A percentile compares a stretch with the other conserved stretches of the same genome.
Evolutionary conservation across 2,888 invertebrate species (phyloP).

Genomic region (Spicauda simplicius): DNA sequence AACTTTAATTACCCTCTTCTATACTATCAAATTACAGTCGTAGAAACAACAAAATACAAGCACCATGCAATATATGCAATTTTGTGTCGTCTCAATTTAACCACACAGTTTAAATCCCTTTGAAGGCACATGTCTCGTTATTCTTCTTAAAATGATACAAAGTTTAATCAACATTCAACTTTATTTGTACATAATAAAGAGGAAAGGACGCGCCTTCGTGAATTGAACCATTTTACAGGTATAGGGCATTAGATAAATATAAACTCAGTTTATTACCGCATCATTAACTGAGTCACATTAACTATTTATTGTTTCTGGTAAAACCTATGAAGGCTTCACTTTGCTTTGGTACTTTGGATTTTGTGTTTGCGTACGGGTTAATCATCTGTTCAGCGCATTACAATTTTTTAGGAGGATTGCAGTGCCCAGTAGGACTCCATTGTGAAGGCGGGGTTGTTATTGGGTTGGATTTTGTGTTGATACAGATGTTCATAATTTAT

Average conservation of each 20-base stretch:
- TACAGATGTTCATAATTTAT: too few relatives aligned
- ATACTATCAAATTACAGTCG: conserved; percentile 52
- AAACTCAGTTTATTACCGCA: conserved; percentile 54
- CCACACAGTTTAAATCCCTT: neutral
- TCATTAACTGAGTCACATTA: conserved; percentile 47
- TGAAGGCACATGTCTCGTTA: neutral
- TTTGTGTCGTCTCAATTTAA: too few relatives aligned
- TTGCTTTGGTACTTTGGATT: too few relatives aligned
- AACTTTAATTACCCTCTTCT: conserved; percentile 55
- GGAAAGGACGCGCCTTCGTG: neutral
- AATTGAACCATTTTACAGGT: neutral
- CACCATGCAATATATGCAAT: too few relatives aligned
- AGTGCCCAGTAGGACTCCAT: too few relatives aligned
- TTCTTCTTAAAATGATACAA: neutral
- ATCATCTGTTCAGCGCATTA: too few relatives aligned
- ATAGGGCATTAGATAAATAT: conserved; percentile 40
- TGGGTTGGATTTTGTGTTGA: too few relatives aligned
- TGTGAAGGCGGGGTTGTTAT: too few relatives aligned
- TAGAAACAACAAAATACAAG: neutral
- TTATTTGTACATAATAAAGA: conserved; percentile 5
- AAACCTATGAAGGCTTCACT: neutral
- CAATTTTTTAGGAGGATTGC: too few relatives aligned
- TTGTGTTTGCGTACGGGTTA: too few relatives aligned
- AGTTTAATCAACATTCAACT: conserved; percentile 4
- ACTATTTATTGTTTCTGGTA: neutral